These are phyloP conservation scores for Piprites chloris DNA, from an alignment of 2,113 vertebrate species.

Conservation along the genomic window DNA sequence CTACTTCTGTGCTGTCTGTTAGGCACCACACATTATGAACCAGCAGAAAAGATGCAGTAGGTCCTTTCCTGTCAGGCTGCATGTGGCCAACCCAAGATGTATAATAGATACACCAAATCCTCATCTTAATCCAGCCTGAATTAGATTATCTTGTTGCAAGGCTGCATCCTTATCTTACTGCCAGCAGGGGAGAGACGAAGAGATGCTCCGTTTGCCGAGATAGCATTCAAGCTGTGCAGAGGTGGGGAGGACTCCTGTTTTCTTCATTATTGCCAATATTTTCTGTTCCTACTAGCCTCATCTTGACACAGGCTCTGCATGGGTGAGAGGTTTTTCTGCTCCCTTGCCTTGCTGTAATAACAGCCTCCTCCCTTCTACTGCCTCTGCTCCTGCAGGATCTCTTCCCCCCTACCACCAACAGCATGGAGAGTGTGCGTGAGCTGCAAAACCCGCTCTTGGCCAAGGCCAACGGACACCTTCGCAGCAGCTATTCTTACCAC, in stretches of 20 bases:
- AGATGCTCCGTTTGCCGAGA: slow-evolving; percentile 17
- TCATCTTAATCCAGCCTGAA: slow-evolving; percentile 26
- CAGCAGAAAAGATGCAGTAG: slow-evolving; percentile 4
- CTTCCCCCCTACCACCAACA: not conserved
- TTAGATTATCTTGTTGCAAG: slow-evolving; percentile 23
- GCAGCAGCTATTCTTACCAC: slow-evolving; percentile 77
- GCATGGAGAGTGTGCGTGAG: slow-evolving; percentile 92
- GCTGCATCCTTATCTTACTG: slow-evolving; percentile 6
- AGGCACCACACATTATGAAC: not conserved
- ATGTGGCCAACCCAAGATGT: not conserved
- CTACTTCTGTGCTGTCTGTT: slow-evolving; percentile 10
- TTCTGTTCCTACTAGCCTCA: not conserved
- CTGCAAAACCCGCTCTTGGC: slow-evolving; percentile 91
- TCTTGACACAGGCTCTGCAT: not conserved
- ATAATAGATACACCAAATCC: slow-evolving; percentile 39
- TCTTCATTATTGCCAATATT: not conserved
- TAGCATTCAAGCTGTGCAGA: not conserved
- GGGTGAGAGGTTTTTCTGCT: not conserved
- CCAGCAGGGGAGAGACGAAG: slow-evolving; percentile 6
- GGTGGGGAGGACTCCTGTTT: not conserved
- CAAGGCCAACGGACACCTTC: slow-evolving; percentile 83
- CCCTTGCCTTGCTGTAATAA: not conserved
- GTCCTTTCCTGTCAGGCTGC: slow-evolving; percentile 29
- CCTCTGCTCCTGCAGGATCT: slow-evolving; percentile 14
- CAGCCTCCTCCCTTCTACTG: not conserved